A percentile compares a stretch with the other conserved stretches of the same genome.
phyloP scores from a whole-genome alignment of 2,113 vertebrate genomes.

The Melanerpes aurifrons region DNA sequence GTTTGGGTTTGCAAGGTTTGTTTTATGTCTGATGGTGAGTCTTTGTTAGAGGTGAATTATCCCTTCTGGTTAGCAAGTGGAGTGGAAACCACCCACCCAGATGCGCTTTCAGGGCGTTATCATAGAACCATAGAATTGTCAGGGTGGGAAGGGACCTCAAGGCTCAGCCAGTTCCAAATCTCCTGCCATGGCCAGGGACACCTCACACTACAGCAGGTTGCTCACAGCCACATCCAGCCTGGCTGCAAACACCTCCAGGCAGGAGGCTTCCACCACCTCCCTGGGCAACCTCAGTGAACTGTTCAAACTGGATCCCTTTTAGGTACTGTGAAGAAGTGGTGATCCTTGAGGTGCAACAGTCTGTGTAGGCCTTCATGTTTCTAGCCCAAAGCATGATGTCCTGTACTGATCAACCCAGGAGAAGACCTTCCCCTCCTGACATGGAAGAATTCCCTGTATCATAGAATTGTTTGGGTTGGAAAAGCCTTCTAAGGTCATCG shows the following conservation, averaged over 20 bases:
- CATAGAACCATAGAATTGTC: too few species aligned
- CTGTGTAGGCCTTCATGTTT: rapidly evolving
- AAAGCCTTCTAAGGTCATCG: too few species aligned
- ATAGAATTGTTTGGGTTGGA: too few species aligned
- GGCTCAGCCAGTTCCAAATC: too few species aligned
- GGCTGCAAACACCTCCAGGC: too few species aligned
- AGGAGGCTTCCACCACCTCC: too few species aligned
- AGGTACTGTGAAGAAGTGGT: not conserved
- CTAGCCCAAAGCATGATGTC: not conserved
- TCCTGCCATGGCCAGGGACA: too few species aligned
- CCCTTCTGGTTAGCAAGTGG: not conserved
- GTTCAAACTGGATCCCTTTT: not conserved
- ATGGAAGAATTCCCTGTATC: too few species aligned
- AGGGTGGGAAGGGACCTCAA: too few species aligned
- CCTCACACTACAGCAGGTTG: too few species aligned
- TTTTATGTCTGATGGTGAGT: slow-evolving; percentile 29
- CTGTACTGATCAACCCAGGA: rapidly evolving
- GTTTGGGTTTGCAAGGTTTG: slow-evolving; percentile 19
- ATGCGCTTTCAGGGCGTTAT: not conserved
- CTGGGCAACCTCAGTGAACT: not conserved
- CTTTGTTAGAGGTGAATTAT: slow-evolving; percentile 8
- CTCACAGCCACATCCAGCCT: too few species aligned
- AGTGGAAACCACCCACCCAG: not conserved
- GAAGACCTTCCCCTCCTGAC: too few species aligned
- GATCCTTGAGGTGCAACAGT: not conserved